Evolutionary conservation across 2,797 vertebrate genomes (phyloP).

Genomic region (Odontamblyopus lacepedii): DNA sequence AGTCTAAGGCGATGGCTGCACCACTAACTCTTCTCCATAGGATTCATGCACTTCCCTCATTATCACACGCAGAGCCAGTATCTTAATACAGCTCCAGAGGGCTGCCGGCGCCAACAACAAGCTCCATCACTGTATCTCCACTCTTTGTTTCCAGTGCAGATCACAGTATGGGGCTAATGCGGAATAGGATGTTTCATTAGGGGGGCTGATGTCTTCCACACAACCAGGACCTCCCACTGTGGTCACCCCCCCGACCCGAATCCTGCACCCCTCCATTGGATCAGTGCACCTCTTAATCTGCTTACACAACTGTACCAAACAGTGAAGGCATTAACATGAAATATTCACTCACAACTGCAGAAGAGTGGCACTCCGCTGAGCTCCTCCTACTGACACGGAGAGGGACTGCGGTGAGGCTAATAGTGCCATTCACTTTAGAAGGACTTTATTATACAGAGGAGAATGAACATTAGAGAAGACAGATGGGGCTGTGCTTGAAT

Average conservation of each 20-base stretch:
- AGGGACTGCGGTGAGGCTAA: slow-evolving; percentile 21
- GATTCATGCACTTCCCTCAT: neutral
- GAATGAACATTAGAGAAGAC: slow-evolving; percentile 7
- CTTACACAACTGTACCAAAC: slow-evolving; percentile 58
- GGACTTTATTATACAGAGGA: slow-evolving; percentile 15
- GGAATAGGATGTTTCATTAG: slow-evolving; percentile 44
- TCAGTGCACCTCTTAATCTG: slow-evolving; percentile 63
- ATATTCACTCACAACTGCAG: slow-evolving; percentile 43
- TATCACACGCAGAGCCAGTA: neutral
- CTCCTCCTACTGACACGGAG: slow-evolving; percentile 28
- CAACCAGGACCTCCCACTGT: slow-evolving; percentile 43
- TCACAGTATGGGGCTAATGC: slow-evolving; percentile 68
- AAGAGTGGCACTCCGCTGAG: slow-evolving; percentile 18
- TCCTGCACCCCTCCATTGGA: slow-evolving; percentile 32
- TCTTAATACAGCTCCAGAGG: neutral
- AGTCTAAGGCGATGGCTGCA: neutral
- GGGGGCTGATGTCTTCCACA: slow-evolving; percentile 41
- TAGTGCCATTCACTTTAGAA: slow-evolving; percentile 24
- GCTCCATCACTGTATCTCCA: slow-evolving; percentile 27
- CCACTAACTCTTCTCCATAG: neutral
- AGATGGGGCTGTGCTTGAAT: neutral
- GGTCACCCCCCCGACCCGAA: slow-evolving; percentile 46
- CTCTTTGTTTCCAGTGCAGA: slow-evolving; percentile 54
- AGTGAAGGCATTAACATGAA: slow-evolving; percentile 42
- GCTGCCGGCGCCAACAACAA: slow-evolving; percentile 1